Conservation (phyloP, 2,113 vertebrate genomes). For the Tychaedon coryphoeus region DNA sequence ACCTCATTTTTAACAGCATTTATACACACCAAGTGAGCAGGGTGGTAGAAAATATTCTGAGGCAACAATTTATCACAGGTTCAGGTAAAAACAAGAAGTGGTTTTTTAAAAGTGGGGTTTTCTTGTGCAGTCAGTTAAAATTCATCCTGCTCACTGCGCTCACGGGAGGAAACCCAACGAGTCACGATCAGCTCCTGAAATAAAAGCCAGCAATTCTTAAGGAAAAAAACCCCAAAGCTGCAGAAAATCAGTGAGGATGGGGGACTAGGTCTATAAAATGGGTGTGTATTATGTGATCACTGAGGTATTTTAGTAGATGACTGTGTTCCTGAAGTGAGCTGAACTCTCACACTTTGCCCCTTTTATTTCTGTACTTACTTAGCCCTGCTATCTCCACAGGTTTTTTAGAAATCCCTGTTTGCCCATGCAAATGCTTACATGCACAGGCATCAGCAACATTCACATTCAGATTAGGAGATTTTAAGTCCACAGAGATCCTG, state of each 20-base stretch:
- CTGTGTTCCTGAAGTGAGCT: neutral
- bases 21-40: neutral
- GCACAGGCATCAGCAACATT: neutral
- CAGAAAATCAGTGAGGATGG: neutral
- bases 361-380: neutral
- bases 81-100: neutral
- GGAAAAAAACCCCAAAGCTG: neutral
- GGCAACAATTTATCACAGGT: neutral
- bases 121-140: conserved; percentile 51
- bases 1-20: neutral
- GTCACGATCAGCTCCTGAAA: conserved; percentile 87
- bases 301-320: neutral
- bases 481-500: neutral
- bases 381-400: neutral
- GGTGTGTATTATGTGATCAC: fast-evolving
- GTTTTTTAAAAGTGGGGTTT: neutral
- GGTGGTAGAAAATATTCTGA: neutral
- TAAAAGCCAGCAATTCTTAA: neutral
- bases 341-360: neutral
- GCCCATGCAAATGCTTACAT: neutral
- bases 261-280: neutral
- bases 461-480: neutral
- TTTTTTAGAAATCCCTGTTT: neutral
- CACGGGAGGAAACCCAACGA: conserved; percentile 91
- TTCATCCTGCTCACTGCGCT: conserved; percentile 88